Conservation (phyloP, 2,797 vertebrate genomes). For the Sternotherus odoratus region DNA sequence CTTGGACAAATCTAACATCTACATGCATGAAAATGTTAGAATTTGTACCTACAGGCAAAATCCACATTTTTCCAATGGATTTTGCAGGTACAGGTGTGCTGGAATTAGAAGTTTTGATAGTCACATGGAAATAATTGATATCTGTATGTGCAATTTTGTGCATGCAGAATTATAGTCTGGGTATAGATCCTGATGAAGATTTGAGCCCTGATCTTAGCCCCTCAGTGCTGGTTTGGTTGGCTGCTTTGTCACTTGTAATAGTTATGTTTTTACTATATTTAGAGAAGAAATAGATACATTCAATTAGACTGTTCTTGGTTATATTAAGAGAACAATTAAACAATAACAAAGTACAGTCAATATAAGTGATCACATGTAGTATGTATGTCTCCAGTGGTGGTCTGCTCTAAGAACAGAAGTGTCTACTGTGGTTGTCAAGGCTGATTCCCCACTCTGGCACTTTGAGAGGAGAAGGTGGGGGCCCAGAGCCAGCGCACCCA, state of each 20-base stretch:
- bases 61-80: neutral
- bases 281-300: neutral
- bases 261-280: neutral
- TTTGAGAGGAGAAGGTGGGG: no score
- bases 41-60: neutral
- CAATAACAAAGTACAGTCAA: neutral
- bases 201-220: neutral
- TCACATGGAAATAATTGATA: neutral
- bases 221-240: neutral
- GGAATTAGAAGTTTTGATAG: neutral
- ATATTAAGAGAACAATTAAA: neutral
- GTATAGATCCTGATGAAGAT: neutral
- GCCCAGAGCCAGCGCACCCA: neutral
- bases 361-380: neutral
- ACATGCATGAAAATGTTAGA: neutral
- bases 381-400: neutral
- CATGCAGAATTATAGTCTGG: rapidly evolving
- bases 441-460: no score
- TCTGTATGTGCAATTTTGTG: neutral
- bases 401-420: neutral
- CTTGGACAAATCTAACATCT: neutral
- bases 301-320: neutral
- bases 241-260: neutral
- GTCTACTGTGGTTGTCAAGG: neutral
- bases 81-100: neutral